Base-by-base conservation (phyloP, 2,797 vertebrate genomes). In the Thaleichthys pacificus region DNA sequence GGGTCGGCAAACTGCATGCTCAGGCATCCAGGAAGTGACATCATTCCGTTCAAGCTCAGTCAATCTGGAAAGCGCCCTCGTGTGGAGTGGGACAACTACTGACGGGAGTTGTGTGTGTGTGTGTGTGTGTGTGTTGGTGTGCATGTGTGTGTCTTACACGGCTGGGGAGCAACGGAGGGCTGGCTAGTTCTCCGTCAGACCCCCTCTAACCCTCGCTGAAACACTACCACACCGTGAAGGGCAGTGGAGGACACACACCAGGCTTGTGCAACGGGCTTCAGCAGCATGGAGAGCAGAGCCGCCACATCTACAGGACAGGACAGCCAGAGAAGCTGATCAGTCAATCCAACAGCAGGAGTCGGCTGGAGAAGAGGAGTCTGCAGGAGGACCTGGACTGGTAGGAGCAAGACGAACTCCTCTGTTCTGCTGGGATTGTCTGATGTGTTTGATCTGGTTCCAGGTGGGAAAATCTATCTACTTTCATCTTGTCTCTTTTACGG, bases 11-110 rank as follows among this genome's bases (percentile, higher is more conserved):
- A 80, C 63, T 61, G 70, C 80, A 82, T 32, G 22, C 76, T 73
- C 32, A 67, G 60, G 68, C 30, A 80, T 73, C 86, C 84, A 88
- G 88, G 89, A 91, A 86, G 85, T 87, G 80, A 75, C 87, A 79
- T 88, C 84, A 88, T 60, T 5, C 9, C 30, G 5, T 60, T 38
- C 49, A n/a, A 26, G 69, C 42, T 78, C 56, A 51, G 60, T 64
- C 66, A 69, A 68, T 22, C 7, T 1, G 74, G 64, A 66, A 79
- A 79, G 73, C 62, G 87, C 86, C 87, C 82, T 80, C 89, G 87
- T 78, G 80, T 89, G 88, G 88, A 80, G 66, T 51, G 49, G 57
- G 58, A 74, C 47, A 61, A 79, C 82, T 87, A 86, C 69, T 81
- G 42, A 14, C 2, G 42, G 42, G 9, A 47, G 2, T 42, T 78